These are phyloP conservation scores for Illadopsis cleaveri DNA, from an alignment of 2,113 vertebrate species.

Conservation along the genomic window DNA sequence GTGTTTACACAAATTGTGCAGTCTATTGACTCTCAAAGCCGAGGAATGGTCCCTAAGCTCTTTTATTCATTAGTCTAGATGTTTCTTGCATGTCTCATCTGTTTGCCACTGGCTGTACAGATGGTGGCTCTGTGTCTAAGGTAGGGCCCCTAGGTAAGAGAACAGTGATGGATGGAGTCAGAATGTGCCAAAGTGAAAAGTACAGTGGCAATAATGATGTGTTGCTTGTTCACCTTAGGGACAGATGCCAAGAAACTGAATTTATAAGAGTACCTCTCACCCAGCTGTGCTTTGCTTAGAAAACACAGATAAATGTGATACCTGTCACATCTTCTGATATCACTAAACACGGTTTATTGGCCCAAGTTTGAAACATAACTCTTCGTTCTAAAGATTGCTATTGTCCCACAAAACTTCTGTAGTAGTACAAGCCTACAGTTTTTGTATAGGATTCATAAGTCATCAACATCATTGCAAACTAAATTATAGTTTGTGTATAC, in stretches of 20 bases:
- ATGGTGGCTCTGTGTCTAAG: neutral
- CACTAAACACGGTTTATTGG: neutral
- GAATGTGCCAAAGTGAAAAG: neutral
- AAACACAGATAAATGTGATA: neutral
- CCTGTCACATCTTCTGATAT: neutral
- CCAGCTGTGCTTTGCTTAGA: neutral
- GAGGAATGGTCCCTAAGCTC: neutral
- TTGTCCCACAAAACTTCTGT: neutral
- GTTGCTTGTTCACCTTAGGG: neutral
- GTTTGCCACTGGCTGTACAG: neutral
- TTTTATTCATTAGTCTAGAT: neutral
- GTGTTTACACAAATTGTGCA: neutral
- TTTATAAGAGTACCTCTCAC: neutral
- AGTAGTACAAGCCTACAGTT: neutral
- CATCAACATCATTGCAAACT: neutral
- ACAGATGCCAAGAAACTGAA: neutral
- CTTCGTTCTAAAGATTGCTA: neutral
- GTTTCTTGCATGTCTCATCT: neutral
- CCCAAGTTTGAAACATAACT: neutral
- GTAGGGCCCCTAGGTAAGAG: neutral
- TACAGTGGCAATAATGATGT: neutral
- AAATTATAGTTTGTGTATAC: neutral
- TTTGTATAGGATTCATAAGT: neutral
- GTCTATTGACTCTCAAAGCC: neutral
- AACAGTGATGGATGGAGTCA: neutral